Evolutionary conservation across 2,797 vertebrate genomes (phyloP), one percentile per base, ranked within the genome.

Genomic region (Acestrorhynchus altus): DNA sequence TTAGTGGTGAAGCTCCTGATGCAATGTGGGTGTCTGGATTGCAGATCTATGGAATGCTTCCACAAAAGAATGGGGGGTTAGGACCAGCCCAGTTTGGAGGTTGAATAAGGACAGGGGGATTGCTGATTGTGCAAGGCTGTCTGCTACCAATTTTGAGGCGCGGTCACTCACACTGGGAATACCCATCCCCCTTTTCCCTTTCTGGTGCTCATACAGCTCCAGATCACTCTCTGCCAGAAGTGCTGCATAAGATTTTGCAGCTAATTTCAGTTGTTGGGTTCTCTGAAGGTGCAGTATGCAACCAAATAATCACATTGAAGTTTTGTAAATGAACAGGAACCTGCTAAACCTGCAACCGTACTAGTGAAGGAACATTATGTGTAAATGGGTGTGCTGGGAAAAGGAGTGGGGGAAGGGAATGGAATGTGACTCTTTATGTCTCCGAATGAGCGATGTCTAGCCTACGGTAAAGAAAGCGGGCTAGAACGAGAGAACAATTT

Each of bases 61-160:
- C 47, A 44, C 20, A 20, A 69, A 22, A 44, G 24, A 74, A 54
- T 28, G 49, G 39, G 35, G 18, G 46, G 42, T 26, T 4, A 8
- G 64, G 46, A 16, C 31, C 63, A 40, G 20, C 31, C 35, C 51
- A 11, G 31, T 54, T 39, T 64, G n/a, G 6, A 40, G 72, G 60
- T 52, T 40, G 46, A 46, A 52, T 64, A 74, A 74, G 72, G 46
- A 51, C 46, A 46, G 31, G 39, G 20, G 59, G 18, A 70, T 70
- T 39, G 13, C 57, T 74, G 59, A 15, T 47, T 72, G 40, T 51
- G 69, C 39, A 47, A 35, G 42, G 24, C 13, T 61, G 16, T 44
- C 35, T 47, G 49, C 51, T 35, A 56, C 12, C 76, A 61, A 49
- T 35, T 46, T 35, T 12, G 10, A 69, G 51, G 13, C 4, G 8